These are phyloP conservation scores for Takifugu rubripes DNA, from an alignment of 2,797 vertebrate genomes.

Conservation along the genomic window DNA sequence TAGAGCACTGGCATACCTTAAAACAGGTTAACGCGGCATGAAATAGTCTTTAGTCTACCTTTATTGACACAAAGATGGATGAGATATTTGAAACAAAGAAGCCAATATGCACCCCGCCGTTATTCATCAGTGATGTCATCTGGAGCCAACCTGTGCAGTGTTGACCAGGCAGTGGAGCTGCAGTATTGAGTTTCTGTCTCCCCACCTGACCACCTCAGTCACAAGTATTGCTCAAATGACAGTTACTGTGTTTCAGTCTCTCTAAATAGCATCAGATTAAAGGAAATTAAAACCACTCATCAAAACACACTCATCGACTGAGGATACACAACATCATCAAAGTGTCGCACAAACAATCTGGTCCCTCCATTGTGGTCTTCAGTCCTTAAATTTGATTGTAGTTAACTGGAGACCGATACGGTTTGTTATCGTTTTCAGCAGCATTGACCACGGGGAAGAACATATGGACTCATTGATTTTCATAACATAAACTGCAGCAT, in stretches of 20 bases:
- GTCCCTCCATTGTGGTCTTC: background rate
- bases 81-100: background rate
- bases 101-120: background rate
- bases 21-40: no score
- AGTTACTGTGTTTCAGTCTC: background rate
- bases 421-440: slow-evolving; percentile 28
- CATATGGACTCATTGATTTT: slow-evolving; percentile 58
- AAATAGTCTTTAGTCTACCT: background rate
- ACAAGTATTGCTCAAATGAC: background rate
- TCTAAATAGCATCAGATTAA: background rate
- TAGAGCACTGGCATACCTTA: background rate
- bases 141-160: background rate
- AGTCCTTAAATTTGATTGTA: no score
- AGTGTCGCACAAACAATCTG: background rate
- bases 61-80: background rate
- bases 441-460: slow-evolving; percentile 21
- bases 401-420: slow-evolving; percentile 19
- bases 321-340: background rate
- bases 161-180: background rate
- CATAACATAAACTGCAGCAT: slow-evolving; percentile 37
- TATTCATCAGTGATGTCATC: background rate
- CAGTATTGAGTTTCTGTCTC: background rate
- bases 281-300: no score
- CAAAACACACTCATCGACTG: no score
- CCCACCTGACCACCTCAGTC: background rate